Percentiles rank a stretch among this genome's conserved stretches.
Conservation (phyloP, 2,797 vertebrate species). For the Alauda arvensis region DNA sequence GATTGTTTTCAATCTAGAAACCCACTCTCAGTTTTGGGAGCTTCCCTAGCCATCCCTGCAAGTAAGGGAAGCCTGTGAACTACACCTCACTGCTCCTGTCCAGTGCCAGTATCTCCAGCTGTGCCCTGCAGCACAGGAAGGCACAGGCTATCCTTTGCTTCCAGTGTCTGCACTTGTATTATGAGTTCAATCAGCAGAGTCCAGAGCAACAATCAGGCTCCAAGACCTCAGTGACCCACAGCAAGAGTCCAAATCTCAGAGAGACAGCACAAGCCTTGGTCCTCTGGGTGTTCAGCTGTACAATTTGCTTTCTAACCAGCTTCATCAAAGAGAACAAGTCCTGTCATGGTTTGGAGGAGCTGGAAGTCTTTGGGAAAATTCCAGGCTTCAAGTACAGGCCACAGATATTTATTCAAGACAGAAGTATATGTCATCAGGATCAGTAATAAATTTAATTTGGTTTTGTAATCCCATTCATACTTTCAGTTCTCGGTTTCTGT, state of each 20-base stretch:
- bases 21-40: not conserved
- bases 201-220: not conserved
- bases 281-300: not conserved
- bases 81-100: not conserved
- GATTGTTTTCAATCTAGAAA: not conserved
- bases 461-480: not conserved
- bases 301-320: not conserved
- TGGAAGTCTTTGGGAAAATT: not conserved
- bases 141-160: not conserved
- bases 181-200: not conserved
- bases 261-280: not conserved
- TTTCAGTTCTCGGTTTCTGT: not conserved
- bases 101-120: not conserved
- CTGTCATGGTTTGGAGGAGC: not conserved
- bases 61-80: accelerated
- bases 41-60: not conserved
- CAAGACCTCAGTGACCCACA: not conserved
- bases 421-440: not conserved
- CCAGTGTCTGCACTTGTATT: not conserved
- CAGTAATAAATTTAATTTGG: not conserved
- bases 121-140: not conserved
- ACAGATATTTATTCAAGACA: not conserved
- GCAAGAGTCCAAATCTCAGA: not conserved
- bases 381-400: not conserved
- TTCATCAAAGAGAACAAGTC: not conserved